Conservation (phyloP, 2,113 vertebrate species). For the cattle (Bos taurus) region ARS-UCD2.0 NC_037332.1:64929001-64929500, state of each 20-base stretch:
- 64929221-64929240: background rate
- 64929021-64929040: background rate
- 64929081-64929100: background rate
- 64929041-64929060: background rate
- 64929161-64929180: background rate
- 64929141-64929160: background rate
- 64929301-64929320: slow-evolving; percentile 95
- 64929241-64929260: background rate
- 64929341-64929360: slow-evolving; percentile 96
- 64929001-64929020: background rate
- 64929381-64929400: background rate
- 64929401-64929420: background rate
- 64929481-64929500: background rate
- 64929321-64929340: slow-evolving; percentile 94
- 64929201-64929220: background rate
- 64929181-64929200: background rate
- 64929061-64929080: background rate
- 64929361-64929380: slow-evolving; percentile 3
- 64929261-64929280: background rate
- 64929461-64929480: background rate
- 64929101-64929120: background rate
- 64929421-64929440: background rate
- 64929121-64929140: background rate
- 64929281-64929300: slow-evolving; percentile 79
- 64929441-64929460: background rate